Conservation (phyloP, 35 echinoderm and acorn worm genomes). For the Stichopus chloronotus region DNA sequence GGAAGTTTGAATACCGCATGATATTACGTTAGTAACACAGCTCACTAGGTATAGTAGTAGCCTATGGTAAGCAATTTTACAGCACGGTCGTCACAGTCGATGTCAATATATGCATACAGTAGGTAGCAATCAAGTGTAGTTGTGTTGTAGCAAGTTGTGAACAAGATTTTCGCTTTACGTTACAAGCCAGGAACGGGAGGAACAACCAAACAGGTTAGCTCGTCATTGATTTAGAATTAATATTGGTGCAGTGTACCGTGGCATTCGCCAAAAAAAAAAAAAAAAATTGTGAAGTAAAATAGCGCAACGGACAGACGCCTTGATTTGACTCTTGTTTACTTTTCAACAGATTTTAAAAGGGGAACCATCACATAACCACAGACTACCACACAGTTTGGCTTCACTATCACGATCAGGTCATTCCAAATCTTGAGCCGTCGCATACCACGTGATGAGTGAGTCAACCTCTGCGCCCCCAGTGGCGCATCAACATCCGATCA, state of each 20-base stretch:
- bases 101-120: neutral
- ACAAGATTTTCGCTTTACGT: too few relatives aligned
- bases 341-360: neutral
- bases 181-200: too few relatives aligned
- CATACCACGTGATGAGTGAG: conserved; percentile 9
- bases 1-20: conserved; percentile 47
- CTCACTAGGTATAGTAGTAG: neutral
- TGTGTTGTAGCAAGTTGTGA: too few relatives aligned
- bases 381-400: neutral
- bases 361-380: neutral
- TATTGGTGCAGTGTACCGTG: too few relatives aligned
- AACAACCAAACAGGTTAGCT: too few relatives aligned
- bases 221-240: too few relatives aligned
- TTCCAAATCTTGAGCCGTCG: conserved; percentile 3
- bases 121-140: too few relatives aligned
- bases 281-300: too few relatives aligned
- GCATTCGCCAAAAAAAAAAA: too few relatives aligned
- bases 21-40: conserved; percentile 35
- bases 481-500: conserved; percentile 4
- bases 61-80: too few relatives aligned
- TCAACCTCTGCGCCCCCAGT: conserved; percentile 33
- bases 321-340: neutral
- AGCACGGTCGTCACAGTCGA: neutral
- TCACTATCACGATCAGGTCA: neutral
- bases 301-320: too few relatives aligned